phyloP scores from a whole-genome alignment of 2,113 vertebrate genomes.

The Stercorarius parasiticus region DNA sequence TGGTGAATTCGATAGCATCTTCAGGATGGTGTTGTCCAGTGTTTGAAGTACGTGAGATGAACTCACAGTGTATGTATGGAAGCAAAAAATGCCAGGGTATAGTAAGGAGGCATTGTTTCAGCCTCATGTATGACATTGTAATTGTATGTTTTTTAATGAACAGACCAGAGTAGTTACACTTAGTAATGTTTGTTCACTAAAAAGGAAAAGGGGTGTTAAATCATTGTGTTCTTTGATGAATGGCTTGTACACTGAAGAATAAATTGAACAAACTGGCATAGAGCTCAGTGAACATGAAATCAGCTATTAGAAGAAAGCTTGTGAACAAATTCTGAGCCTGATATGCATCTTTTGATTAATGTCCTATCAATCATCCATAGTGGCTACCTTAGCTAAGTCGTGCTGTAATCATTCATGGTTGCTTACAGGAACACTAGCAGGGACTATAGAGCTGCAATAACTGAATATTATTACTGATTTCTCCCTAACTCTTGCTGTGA shows the following conservation, averaged over 20 bases:
- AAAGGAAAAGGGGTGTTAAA: conserved; percentile 72
- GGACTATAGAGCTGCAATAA: conserved; percentile 69
- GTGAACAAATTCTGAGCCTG: conserved; percentile 89
- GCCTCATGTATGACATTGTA: conserved; percentile 11
- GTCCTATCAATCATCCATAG: conserved; percentile 86
- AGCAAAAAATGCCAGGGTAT: neutral
- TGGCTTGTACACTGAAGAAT: conserved; percentile 85
- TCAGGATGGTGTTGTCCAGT: neutral
- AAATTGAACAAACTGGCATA: conserved; percentile 89
- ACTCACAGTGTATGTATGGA: neutral
- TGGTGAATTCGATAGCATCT: neutral
- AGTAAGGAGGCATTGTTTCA: neutral
- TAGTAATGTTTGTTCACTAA: conserved; percentile 73
- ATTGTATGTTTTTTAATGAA: conserved; percentile 73
- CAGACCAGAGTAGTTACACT: conserved; percentile 71
- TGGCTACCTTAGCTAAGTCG: conserved; percentile 82
- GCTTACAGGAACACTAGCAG: conserved; percentile 76
- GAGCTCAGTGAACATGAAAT: conserved; percentile 89
- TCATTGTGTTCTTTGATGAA: conserved; percentile 87
- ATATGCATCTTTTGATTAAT: conserved; percentile 97
- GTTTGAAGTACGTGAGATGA: neutral
- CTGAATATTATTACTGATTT: conserved; percentile 80
- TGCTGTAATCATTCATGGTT: conserved; percentile 83
- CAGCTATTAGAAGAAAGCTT: conserved; percentile 89
- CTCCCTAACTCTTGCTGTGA: conserved; percentile 74